phyloP scores from a whole-genome alignment of 2,888 invertebrate genomes.

The Philereme transversata region DNA sequence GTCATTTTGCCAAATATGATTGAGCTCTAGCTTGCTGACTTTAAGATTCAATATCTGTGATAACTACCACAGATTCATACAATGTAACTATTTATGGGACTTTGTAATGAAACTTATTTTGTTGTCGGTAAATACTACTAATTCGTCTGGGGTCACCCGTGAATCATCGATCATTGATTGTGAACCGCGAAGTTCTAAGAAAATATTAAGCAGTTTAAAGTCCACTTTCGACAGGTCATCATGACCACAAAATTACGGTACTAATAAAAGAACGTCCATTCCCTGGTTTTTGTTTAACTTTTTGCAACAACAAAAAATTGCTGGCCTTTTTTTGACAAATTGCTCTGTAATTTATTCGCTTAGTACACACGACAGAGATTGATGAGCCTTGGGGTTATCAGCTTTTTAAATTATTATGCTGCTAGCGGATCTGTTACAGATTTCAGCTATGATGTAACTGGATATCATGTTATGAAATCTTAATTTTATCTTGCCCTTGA shows the following conservation, averaged over 20 bases:
- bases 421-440: no score
- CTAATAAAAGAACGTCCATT: neutral
- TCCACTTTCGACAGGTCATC: conserved; percentile 30
- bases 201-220: conserved; percentile 42
- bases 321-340: conserved; percentile 4
- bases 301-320: conserved; percentile 6
- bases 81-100: no score
- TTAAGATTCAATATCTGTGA: no score
- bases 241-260: conserved; percentile 17
- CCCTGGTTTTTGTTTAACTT: neutral
- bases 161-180: conserved; percentile 54
- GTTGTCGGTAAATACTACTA: no score
- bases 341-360: conserved; percentile 10
- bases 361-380: conserved; percentile 5
- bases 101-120: no score
- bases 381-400: neutral
- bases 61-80: no score
- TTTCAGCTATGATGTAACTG: no score
- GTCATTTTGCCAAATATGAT: no score
- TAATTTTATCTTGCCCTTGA: no score
- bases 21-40: no score
- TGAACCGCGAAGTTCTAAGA: conserved; percentile 44
- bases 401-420: conserved; percentile 15
- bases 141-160: conserved; percentile 34
- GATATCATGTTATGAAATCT: no score